These are phyloP conservation scores for Xenotilapia flavipinnis DNA, from an alignment of 2,113 vertebrate genomes.

Conservation along the genomic window DNA sequence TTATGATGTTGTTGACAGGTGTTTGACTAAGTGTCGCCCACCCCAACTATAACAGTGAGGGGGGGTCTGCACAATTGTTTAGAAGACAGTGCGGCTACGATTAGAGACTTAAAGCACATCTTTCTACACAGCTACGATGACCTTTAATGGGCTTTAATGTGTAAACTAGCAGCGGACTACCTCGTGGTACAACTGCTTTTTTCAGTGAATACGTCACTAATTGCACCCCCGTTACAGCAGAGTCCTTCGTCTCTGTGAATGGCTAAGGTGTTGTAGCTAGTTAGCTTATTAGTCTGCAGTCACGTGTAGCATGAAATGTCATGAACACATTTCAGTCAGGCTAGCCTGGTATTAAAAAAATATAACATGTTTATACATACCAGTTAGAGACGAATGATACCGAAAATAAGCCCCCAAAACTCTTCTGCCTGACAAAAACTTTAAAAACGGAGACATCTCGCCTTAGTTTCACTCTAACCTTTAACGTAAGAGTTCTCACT, in stretches of 20 bases:
- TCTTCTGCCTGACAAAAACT: not conserved
- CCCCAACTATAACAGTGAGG: not conserved
- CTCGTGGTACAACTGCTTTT: not conserved
- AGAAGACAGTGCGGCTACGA: rapidly evolving
- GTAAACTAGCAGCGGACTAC: not conserved
- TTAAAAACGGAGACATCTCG: constrained; percentile 24
- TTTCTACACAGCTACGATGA: not conserved
- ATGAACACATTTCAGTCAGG: not conserved
- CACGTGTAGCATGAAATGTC: not conserved
- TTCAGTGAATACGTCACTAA: not conserved
- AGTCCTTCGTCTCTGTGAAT: not conserved
- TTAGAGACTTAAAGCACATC: rapidly evolving
- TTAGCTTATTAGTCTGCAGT: not conserved
- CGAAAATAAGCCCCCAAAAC: not conserved
- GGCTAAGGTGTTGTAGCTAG: not conserved
- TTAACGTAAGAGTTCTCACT: not conserved
- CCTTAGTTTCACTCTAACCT: not conserved
- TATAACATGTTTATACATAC: not conserved
- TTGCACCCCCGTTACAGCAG: rapidly evolving
- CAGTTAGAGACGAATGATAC: constrained; percentile 34
- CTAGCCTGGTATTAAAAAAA: no score
- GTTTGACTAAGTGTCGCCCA: not conserved
- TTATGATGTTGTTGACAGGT: not conserved
- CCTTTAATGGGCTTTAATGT: not conserved
- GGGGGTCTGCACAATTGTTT: not conserved